A percentile compares a stretch with the other conserved stretches of the same genome.
Evolutionary conservation across 2,888 invertebrate species (phyloP).

Genomic region (Phortica magna): DNA sequence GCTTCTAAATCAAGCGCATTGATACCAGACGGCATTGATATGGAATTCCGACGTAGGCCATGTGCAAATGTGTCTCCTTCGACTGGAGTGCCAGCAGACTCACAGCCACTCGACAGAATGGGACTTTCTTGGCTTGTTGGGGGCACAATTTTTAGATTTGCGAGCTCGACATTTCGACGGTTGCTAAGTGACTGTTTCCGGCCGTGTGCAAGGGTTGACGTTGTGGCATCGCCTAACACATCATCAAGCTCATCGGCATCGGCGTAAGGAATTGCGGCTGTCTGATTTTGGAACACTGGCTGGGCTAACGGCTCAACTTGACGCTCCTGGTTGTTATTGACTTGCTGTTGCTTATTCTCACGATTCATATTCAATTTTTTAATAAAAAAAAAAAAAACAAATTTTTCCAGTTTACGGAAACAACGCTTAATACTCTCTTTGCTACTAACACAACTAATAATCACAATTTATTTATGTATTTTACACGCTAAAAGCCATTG

Average conservation of each 20-base stretch:
- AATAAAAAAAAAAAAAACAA: too few relatives aligned
- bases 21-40: conserved; percentile 85
- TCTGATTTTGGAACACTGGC: not conserved
- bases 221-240: conserved; percentile 2
- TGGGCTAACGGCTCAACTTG: not conserved
- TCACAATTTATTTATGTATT: too few relatives aligned
- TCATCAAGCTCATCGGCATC: conserved; percentile 42
- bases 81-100: conserved; percentile 26
- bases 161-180: conserved; percentile 57
- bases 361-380: too few relatives aligned
- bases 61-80: conserved; percentile 54
- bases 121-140: conserved; percentile 38
- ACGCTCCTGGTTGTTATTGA: too few relatives aligned
- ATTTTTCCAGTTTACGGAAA: too few relatives aligned
- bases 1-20: conserved; percentile 83
- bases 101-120: not conserved
- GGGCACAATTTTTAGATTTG: conserved; percentile 57
- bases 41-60: conserved; percentile 83
- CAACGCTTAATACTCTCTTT: too few relatives aligned
- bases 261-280: conserved; percentile 55
- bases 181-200: conserved; percentile 51
- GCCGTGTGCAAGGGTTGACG: not conserved
- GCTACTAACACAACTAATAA: too few relatives aligned
- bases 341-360: too few relatives aligned
- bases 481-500: too few relatives aligned